A percentile compares a stretch with the other conserved stretches of the same genome.
phyloP scores from a whole-genome alignment of 2,888 invertebrate genomes.

The Drosophila fulvimacula region DNA sequence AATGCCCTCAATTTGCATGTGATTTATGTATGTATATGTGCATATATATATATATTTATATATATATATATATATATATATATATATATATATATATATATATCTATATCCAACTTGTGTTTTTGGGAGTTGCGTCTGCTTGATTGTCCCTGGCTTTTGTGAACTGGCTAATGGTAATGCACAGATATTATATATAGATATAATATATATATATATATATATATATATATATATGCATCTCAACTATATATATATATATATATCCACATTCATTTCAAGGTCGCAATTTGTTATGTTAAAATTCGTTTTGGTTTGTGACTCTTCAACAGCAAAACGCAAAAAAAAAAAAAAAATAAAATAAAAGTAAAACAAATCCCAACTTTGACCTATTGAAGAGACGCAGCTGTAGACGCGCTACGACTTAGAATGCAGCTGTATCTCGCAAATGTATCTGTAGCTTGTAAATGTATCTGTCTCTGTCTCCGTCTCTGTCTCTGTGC shows the following conservation, averaged over 20 bases:
- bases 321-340: not conserved
- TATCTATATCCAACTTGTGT: too few species aligned
- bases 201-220: not conserved
- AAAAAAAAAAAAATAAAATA: too few species aligned
- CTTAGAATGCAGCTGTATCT: constrained; percentile 14
- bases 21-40: not conserved
- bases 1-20: constrained; percentile 59
- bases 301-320: constrained; percentile 14
- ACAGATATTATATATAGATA: not conserved
- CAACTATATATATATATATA: not conserved
- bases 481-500: constrained; percentile 42
- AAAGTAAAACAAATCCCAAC: constrained; percentile 28
- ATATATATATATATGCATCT: too few species aligned
- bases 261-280: constrained; percentile 48
- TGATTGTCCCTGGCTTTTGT: constrained; percentile 59
- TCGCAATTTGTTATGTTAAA: constrained; percentile 29
- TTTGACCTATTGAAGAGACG: constrained; percentile 53
- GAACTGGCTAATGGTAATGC: constrained; percentile 70
- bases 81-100: not conserved
- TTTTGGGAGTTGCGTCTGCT: constrained; percentile 16
- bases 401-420: not conserved
- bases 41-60: not conserved
- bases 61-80: not conserved
- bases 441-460: constrained; percentile 13
- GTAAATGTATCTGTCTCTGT: constrained; percentile 15